Evolutionary conservation across 64 coral and sea anemone species (phyloP), one percentile per base, ranked within the genome.

Genomic region (Montipora sp.): DNA sequence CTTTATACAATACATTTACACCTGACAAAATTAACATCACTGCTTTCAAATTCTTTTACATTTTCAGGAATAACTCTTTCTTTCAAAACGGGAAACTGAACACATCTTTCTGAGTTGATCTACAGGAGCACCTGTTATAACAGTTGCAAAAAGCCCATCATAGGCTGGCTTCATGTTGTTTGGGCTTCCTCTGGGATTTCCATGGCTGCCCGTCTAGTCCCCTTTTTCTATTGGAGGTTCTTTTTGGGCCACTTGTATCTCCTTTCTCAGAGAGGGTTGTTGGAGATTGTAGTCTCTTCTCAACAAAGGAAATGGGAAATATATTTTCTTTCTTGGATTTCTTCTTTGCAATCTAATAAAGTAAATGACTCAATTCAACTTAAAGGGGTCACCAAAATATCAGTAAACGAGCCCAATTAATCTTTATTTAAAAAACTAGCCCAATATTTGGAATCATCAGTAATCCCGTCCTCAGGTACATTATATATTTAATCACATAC

Each of bases 101-200:
- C 71, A 74, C 71, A 74, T 74, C 71, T 22, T 22, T n/a, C 71
- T 22, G 1, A 74, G 71, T 36, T 74, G 71, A 74, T 74, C n/a
- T n/a, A 22, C n/a, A 74, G 71, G n/a, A 74, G 71, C 71, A 74
- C 71, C 71, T 74, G 71, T 27, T 71, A 71, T 71, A 22, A 74
- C 71, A 74, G 87, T 89, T 89, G 87, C 75, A 89, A 89, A 89
- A 51, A 89, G 77, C 48, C 87, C 87, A 89, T 89, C 51, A 89
- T 77, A 21, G 74, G 74, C 75, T 51, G 87, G 74, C 77, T 89
- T 51, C 77, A 58, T 60, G 58, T 89, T 65, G 3, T 89, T 47
- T 78, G 21, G 13, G 77, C 77, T 75, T 89, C 45, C 87, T 51
- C 75, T 74, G 59, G 74, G 55, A 89, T 89, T 51, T 49, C 51